Conservation (phyloP, 2,113 vertebrate genomes). For the Chrysochloris asiatica region DNA sequence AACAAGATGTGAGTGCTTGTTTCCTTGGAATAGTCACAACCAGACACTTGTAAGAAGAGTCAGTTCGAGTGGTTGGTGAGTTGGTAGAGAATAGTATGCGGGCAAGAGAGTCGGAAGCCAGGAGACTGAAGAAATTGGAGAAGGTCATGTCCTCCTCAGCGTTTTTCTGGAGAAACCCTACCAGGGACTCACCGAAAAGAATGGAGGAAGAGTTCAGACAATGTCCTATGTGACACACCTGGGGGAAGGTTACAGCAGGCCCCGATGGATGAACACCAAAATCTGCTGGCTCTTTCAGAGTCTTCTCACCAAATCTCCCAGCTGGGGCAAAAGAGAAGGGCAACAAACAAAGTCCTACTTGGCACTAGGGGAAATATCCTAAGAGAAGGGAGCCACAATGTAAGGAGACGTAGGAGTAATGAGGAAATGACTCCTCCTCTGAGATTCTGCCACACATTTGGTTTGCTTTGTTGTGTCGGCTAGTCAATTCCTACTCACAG, state of each 20-base stretch:
- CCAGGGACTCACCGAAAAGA: not conserved
- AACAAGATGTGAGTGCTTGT: not conserved
- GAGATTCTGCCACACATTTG: too few relatives aligned
- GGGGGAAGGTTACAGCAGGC: not conserved
- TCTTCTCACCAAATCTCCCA: not conserved
- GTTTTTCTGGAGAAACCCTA: not conserved
- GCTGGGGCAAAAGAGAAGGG: not conserved
- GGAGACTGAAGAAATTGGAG: not conserved
- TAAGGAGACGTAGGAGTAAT: too few relatives aligned
- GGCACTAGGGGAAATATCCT: not conserved
- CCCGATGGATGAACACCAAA: not conserved
- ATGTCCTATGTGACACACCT: not conserved
- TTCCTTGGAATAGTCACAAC: not conserved
- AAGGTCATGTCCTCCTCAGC: not conserved
- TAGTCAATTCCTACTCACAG: too few relatives aligned
- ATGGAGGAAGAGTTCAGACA: not conserved
- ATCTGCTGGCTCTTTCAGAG: not conserved
- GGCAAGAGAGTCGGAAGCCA: not conserved
- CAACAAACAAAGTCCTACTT: not conserved
- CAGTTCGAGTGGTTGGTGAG: not conserved
- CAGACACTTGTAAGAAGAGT: not conserved
- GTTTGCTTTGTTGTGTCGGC: too few relatives aligned
- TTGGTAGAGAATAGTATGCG: too few relatives aligned
- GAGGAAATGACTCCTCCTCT: too few relatives aligned
- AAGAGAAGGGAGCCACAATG: too few relatives aligned